A percentile compares a stretch with the other conserved stretches of the same genome.
Evolutionary conservation across 2,888 invertebrate species (phyloP).

Genomic region (Cenopis cana): DNA sequence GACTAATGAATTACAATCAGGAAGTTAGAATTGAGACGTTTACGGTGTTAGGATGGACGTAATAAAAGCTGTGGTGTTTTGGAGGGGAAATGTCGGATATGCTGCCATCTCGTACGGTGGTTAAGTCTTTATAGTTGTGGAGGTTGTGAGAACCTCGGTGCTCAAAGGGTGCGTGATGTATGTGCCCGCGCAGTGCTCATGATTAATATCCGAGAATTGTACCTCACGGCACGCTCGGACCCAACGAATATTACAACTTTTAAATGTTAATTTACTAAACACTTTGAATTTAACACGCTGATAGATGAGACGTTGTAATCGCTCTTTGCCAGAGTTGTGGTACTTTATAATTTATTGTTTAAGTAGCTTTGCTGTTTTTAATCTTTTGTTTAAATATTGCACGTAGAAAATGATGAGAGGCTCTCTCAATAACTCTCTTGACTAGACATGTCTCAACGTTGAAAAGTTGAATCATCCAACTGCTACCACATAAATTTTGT

Average conservation of each 20-base stretch:
- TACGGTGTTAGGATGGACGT: conserved; percentile 69
- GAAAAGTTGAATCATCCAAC: conserved; percentile 56
- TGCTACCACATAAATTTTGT: conserved; percentile 55
- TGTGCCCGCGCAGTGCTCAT: conserved; percentile 64
- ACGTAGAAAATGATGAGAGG: conserved; percentile 42
- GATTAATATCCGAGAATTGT: conserved; percentile 69
- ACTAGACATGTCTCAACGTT: conserved; percentile 52
- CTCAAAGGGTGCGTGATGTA: conserved; percentile 75
- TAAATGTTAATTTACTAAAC: conserved; percentile 64
- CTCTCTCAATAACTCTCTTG: conserved; percentile 57
- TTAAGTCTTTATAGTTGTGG: conserved; percentile 9
- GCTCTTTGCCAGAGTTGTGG: conserved; percentile 50
- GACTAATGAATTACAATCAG: conserved; percentile 66
- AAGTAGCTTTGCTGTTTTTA: conserved; percentile 47
- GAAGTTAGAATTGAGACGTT: conserved; percentile 81
- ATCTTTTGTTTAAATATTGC: conserved; percentile 52
- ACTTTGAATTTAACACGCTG: conserved; percentile 54
- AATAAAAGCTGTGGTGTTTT: conserved; percentile 68
- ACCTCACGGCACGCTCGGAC: conserved; percentile 58
- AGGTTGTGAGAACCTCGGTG: conserved; percentile 49
- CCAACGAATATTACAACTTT: conserved; percentile 60
- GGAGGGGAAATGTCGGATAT: not conserved
- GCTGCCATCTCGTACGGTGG: no score
- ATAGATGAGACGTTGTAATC: conserved; percentile 56
- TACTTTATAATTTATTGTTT: conserved; percentile 55